Conservation (phyloP, 2,113 vertebrate species). For the Falco punctatus region DNA sequence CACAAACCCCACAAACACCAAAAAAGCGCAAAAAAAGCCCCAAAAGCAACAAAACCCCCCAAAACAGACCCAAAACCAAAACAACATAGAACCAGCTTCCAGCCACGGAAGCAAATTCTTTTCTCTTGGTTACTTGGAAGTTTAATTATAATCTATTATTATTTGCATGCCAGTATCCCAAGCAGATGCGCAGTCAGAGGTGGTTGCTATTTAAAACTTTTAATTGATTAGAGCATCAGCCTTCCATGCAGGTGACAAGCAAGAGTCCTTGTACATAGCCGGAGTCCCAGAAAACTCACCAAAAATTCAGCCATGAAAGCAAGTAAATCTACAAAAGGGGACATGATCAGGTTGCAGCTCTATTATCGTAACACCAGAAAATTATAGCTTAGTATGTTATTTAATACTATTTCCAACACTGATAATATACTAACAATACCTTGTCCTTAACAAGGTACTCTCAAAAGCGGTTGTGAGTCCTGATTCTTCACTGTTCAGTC, state of each 20-base stretch:
- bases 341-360: not conserved
- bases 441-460: not conserved
- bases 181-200: not conserved
- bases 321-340: not conserved
- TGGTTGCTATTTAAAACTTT: not conserved
- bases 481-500: not conserved
- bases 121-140: not conserved
- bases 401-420: not conserved
- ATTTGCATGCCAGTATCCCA: not conserved
- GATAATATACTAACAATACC: not conserved
- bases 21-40: not conserved
- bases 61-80: not conserved
- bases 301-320: not conserved
- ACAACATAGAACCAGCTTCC: not conserved
- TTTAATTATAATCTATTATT: not conserved
- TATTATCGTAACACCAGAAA: not conserved
- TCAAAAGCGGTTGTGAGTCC: not conserved
- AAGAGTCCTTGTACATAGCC: not conserved
- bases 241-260: not conserved
- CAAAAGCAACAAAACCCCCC: not conserved
- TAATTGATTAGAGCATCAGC: not conserved
- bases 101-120: not conserved
- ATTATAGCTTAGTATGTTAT: not conserved
- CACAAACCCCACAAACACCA: not conserved
- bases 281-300: not conserved